Percentiles rank a stretch among this genome's conserved stretches.
phyloP scores from a whole-genome alignment of 2,888 invertebrate species.

The Pammene aurita region DNA sequence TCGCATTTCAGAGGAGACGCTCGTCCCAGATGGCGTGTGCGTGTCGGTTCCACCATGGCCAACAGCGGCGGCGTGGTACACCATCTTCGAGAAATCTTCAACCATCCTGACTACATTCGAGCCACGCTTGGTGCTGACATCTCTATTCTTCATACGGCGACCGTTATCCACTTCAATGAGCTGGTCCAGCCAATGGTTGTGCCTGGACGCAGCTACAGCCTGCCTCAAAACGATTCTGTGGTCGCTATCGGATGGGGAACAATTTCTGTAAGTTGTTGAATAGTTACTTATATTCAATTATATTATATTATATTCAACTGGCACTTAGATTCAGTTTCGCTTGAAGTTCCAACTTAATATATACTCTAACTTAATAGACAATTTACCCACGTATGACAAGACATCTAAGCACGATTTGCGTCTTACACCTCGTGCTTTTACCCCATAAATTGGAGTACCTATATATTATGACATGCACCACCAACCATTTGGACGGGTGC shows the following conservation, averaged over 20 bases:
- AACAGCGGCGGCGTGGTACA: constrained; percentile 41
- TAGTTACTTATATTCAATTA: too few relatives aligned
- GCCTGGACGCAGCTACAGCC: neutral
- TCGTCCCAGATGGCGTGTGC: constrained; percentile 48
- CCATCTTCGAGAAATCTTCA: neutral
- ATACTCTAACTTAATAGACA: too few relatives aligned
- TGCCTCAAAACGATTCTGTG: neutral
- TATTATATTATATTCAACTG: too few relatives aligned
- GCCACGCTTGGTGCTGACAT: constrained; percentile 34
- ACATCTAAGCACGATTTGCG: too few relatives aligned
- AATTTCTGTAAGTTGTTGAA: constrained; percentile 9
- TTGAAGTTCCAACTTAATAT: too few relatives aligned
- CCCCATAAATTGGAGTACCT: too few relatives aligned
- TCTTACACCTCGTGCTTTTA: too few relatives aligned
- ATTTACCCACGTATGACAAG: too few relatives aligned
- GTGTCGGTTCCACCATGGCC: constrained; percentile 40
- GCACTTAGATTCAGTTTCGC: neutral
- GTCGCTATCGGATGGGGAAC: constrained; percentile 18
- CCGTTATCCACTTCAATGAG: constrained; percentile 16
- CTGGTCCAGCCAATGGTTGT: constrained; percentile 12
- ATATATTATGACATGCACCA: too few relatives aligned
- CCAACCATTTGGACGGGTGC: too few relatives aligned
- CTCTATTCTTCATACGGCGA: constrained; percentile 23
- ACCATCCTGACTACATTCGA: constrained; percentile 21
- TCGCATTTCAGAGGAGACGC: constrained; percentile 46